Evolutionary conservation across 2,113 vertebrate species (phyloP), one percentile per base, ranked within the genome.

Genomic region (Prietella phreatophila): DNA sequence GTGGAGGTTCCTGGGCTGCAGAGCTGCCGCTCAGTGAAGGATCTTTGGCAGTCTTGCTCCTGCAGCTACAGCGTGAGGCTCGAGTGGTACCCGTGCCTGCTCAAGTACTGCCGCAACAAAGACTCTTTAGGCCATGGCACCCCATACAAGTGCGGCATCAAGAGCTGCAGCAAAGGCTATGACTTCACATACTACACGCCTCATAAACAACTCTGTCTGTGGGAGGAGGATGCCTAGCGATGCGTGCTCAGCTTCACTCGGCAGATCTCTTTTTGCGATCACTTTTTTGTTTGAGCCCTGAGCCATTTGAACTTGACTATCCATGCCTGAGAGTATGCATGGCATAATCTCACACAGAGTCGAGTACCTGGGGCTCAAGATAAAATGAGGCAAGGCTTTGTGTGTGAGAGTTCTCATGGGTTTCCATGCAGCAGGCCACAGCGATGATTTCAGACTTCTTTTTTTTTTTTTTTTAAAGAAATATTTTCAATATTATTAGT

Each of bases 71-170:
- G 95, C 0, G 94, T 99, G 83, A 97, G 96, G 85, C 95, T 99
- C 87, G 96, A 97, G 95, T 99, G 98, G 98, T 99, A 99, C 93
- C 98, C 98, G 0, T 99, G 98, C 94, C 93, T 97, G 94, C 95
- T 99, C 27, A 99, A 99, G 90, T 99, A 97, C 94, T 99, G 98
- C 95, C 95, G 94, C 91, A 97, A 95, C 86, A 95, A 96, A 0
- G 97, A 99, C 9, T 89, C 94, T 13, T 88, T 87, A 0, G 96
- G 97, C 76, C 96, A 94, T 86, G 93, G 95, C 0, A 92, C 94
- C 0, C 96, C 97, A n/a, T 99, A 99, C 95, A 99, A 98, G 88
- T 99, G 98, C 0, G 98, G 98, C 93, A 99, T 99, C 92, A 97
- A 97, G 91, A 99, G 98, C 95, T 99, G 98, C 95, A 97, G 97